A percentile compares a stretch with the other conserved stretches of the same genome.
Evolutionary conservation across 2,888 invertebrate species (phyloP).

Genomic region (Tetanocera ferruginea): DNA sequence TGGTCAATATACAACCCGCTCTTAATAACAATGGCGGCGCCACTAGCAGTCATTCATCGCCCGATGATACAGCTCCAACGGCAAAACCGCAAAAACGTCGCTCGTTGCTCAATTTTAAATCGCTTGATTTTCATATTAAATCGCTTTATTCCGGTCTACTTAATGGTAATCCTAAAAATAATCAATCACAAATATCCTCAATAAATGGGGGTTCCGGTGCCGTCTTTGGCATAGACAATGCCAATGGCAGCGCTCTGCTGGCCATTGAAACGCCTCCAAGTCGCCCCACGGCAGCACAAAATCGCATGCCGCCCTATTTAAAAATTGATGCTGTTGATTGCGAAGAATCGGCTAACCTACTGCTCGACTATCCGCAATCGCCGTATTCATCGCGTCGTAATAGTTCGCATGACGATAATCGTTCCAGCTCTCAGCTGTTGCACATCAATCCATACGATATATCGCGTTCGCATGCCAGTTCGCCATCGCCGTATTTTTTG

Average conservation of each 20-base stretch:
- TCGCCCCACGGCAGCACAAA: constrained; percentile 31
- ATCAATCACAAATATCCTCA: constrained; percentile 17
- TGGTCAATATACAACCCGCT: constrained; percentile 29
- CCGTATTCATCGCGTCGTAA: constrained; percentile 64
- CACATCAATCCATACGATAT: constrained; percentile 56
- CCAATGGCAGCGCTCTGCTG: constrained; percentile 44
- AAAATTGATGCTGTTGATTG: constrained; percentile 65
- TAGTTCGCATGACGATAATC: constrained; percentile 58
- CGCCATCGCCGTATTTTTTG: constrained; percentile 65
- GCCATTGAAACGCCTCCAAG: constrained; percentile 36
- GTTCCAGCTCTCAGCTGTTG: constrained; percentile 60
- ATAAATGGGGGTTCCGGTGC: background rate
- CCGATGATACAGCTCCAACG: constrained; percentile 29
- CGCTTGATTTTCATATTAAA: constrained; percentile 69
- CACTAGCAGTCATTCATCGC: constrained; percentile 27
- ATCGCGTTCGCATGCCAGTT: constrained; percentile 58
- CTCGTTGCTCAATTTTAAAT: constrained; percentile 67
- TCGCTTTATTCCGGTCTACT: constrained; percentile 67
- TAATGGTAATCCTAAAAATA: constrained; percentile 40
- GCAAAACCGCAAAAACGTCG: constrained; percentile 51
- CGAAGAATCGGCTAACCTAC: constrained; percentile 63
- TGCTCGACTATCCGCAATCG: constrained; percentile 65
- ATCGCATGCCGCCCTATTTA: constrained; percentile 63
- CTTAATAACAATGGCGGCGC: constrained; percentile 40
- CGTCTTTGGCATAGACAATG: constrained; percentile 38